A percentile compares a stretch with the other conserved stretches of the same genome.
Conservation (phyloP, 2,113 vertebrate species). For the Psettodes erumei region DNA sequence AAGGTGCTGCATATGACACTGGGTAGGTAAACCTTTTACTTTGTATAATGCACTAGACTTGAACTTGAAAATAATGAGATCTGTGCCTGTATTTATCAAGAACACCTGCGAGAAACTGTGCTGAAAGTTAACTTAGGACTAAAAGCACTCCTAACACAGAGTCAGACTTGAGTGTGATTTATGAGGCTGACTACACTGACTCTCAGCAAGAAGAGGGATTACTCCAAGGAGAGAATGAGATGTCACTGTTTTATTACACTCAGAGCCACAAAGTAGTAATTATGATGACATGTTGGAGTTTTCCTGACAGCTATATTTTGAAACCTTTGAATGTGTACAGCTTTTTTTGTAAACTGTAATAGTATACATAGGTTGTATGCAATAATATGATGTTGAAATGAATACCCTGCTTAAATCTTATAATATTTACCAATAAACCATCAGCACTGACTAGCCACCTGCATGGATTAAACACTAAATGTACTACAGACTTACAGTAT, state of each 20-base stretch:
- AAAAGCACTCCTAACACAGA: background rate
- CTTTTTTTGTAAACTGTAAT: background rate
- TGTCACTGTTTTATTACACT: background rate
- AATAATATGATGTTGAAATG: background rate
- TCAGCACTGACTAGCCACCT: background rate
- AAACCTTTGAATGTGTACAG: background rate
- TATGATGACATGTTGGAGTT: background rate
- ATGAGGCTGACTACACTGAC: background rate
- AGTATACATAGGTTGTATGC: background rate
- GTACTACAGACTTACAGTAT: background rate
- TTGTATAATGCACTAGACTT: background rate
- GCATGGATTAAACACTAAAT: background rate
- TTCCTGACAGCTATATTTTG: background rate
- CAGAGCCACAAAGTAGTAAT: background rate
- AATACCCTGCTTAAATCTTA: background rate
- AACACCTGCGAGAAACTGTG: background rate
- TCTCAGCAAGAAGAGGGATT: background rate
- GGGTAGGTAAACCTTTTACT: background rate
- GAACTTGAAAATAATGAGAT: background rate
- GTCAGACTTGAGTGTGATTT: background rate
- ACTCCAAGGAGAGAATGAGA: background rate
- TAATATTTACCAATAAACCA: background rate
- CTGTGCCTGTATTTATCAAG: background rate
- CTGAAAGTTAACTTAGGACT: background rate
- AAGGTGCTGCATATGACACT: no score